Conservation (phyloP, 2,888 invertebrate genomes). For the Patella pellucida region DNA sequence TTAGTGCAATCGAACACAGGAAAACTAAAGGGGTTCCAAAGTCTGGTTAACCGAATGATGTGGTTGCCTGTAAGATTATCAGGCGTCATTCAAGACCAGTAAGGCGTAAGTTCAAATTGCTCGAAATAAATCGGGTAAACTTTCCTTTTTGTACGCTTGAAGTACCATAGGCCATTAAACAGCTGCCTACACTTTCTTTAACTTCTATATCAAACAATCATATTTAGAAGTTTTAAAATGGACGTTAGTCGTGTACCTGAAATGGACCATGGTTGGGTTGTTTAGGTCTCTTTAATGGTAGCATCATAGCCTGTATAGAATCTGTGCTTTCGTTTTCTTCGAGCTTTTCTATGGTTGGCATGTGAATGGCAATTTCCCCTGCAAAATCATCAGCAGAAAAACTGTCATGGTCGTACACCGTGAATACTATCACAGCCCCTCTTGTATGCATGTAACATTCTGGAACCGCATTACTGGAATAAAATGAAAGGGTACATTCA, state of each 20-base stretch:
- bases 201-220: no score
- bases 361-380: constrained; percentile 59
- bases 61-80: no score
- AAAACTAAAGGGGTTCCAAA: no score
- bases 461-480: constrained; percentile 56
- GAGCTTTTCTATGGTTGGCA: constrained; percentile 49
- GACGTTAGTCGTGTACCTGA: constrained; percentile 37
- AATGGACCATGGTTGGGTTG: constrained; percentile 48
- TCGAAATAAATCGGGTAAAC: no score
- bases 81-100: no score
- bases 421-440: constrained; percentile 54
- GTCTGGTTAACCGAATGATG: no score
- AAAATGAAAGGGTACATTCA: background rate
- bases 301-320: constrained; percentile 53
- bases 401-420: constrained; percentile 59
- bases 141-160: no score
- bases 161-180: no score
- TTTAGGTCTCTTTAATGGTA: constrained; percentile 57
- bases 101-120: no score
- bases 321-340: constrained; percentile 49
- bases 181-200: no score
- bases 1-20: no score
- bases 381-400: constrained; percentile 62
- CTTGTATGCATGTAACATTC: constrained; percentile 42
- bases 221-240: no score